Conservation (phyloP, 2,113 vertebrate genomes). For the Tringa solitaria region DNA sequence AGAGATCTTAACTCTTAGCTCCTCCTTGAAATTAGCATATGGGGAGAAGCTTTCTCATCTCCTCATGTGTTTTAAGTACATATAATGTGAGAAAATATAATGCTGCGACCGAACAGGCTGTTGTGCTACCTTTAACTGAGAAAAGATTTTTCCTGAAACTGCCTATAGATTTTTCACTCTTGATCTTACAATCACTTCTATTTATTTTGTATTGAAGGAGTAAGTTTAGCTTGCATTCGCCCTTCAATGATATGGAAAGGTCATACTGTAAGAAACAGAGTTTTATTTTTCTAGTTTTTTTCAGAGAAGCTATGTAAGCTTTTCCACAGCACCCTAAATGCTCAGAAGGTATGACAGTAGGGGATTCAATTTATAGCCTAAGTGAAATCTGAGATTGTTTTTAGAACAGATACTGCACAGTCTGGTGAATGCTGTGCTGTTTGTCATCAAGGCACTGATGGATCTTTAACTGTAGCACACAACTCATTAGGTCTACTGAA, state of each 20-base stretch:
- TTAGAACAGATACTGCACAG: background rate
- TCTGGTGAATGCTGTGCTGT: background rate
- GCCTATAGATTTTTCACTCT: constrained; percentile 10
- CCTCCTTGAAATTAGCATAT: background rate
- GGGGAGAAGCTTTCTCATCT: background rate
- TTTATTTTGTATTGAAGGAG: constrained; percentile 11
- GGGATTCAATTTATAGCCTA: constrained; percentile 5
- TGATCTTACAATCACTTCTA: background rate
- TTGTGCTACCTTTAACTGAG: background rate
- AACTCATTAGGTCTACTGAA: background rate
- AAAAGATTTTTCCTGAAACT: constrained; percentile 10
- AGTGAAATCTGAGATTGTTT: constrained; percentile 7
- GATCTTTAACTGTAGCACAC: background rate
- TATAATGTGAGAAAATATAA: background rate
- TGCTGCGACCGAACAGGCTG: background rate
- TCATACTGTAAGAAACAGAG: background rate
- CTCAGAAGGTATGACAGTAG: constrained; percentile 5
- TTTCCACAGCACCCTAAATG: constrained; percentile 8
- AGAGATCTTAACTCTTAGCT: background rate
- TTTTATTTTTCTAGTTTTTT: constrained; percentile 53
- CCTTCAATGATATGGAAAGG: constrained; percentile 47
- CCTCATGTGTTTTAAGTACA: background rate
- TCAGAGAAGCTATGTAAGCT: constrained; percentile 30
- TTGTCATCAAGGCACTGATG: background rate
- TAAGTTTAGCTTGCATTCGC: constrained; percentile 14